phyloP scores from a whole-genome alignment of 2,888 invertebrate species.

The Tenodera sinensis region DNA sequence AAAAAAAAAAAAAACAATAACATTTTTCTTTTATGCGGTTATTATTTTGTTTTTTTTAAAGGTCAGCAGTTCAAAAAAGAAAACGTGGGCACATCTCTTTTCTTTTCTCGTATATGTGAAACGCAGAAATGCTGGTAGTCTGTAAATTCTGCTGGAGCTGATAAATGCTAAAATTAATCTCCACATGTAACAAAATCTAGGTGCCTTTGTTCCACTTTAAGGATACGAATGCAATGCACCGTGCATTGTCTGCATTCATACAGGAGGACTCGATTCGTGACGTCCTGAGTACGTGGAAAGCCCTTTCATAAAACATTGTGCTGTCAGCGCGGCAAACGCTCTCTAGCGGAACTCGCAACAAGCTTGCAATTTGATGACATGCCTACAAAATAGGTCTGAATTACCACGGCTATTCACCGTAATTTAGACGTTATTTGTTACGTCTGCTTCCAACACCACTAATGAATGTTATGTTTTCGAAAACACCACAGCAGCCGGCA shows the following conservation, averaged over 20 bases:
- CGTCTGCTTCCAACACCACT: background rate
- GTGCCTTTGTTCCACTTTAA: background rate
- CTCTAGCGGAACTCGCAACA: background rate
- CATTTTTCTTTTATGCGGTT: too few species aligned
- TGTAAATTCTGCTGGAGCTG: background rate
- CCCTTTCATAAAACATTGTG: background rate
- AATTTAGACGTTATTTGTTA: conserved; percentile 11
- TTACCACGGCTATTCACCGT: conserved; percentile 9
- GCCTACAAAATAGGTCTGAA: conserved; percentile 1
- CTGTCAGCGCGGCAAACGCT: background rate
- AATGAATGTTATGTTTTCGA: conserved; percentile 13
- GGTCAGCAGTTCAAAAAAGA: too few species aligned
- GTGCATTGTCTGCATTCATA: background rate
- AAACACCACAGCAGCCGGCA: background rate
- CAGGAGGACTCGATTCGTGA: background rate
- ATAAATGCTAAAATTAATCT: background rate
- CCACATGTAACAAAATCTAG: background rate
- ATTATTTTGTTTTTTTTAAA: too few species aligned
- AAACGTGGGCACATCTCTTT: too few species aligned
- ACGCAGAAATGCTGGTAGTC: background rate
- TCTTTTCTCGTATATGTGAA: too few species aligned
- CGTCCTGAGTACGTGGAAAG: background rate
- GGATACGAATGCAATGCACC: background rate
- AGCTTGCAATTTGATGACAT: conserved; percentile 1
- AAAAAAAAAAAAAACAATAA: too few species aligned